Conservation (phyloP, 2,888 invertebrate genomes). For the Alloplasta piceator region DNA sequence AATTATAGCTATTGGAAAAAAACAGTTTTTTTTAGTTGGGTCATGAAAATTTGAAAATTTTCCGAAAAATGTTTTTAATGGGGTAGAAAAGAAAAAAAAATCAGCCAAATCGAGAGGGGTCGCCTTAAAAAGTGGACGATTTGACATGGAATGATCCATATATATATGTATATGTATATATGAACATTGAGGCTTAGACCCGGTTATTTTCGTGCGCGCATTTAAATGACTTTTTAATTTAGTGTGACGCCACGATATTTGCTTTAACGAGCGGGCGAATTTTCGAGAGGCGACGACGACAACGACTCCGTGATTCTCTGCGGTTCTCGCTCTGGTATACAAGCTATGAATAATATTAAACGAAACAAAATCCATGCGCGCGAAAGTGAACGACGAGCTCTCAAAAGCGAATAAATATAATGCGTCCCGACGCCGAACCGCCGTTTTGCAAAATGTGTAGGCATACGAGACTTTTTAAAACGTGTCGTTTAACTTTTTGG, state of each 20-base stretch:
- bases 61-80: no score
- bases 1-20: no score
- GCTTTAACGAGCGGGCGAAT: slow-evolving; percentile 74
- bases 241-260: slow-evolving; percentile 76
- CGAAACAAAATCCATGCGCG: slow-evolving; percentile 48
- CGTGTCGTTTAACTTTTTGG: slow-evolving; percentile 53
- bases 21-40: no score
- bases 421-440: slow-evolving; percentile 1
- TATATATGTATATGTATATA: no score
- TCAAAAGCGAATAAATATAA: slow-evolving; percentile 39
- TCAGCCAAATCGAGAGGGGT: no score
- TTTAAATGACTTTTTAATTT: slow-evolving; percentile 79
- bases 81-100: no score
- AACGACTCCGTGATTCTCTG: slow-evolving; percentile 22
- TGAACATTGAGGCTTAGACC: slow-evolving; percentile 48
- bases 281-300: slow-evolving; percentile 31
- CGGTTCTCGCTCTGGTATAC: slow-evolving; percentile 7
- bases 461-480: slow-evolving; percentile 44
- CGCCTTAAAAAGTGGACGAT: no score
- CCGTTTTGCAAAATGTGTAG: no score
- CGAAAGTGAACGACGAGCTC: slow-evolving; percentile 26
- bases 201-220: slow-evolving; percentile 74
- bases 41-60: no score
- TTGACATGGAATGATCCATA: no score
- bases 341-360: slow-evolving; percentile 68